Base-by-base conservation (phyloP, 2,797 vertebrate genomes). In the Eupleurogrammus muticus region DNA sequence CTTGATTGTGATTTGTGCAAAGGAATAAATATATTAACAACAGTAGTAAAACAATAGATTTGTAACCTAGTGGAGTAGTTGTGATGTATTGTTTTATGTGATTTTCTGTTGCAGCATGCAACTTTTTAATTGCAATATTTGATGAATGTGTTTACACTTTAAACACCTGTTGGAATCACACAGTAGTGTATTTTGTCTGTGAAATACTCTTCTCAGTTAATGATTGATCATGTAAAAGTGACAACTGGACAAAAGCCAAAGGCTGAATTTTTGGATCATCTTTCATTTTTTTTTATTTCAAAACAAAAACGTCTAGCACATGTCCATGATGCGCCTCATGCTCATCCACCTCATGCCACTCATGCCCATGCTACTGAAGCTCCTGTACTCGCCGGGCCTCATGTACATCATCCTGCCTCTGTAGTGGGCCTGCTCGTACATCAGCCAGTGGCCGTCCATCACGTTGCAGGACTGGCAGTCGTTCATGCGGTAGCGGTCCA, bases 301-400 rank as follows among this genome's bases (percentile, higher is more conserved):
- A n/a, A 64, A 20, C 28, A 14, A 70, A 40, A 47, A 12, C 28
- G 11, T 77, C 55, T 84, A 89, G 52, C 81, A 85, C 34, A 85
- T 34, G 9, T 66, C 6, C 19, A 21, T 20, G 51, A 51, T 35
- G 1, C 84, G 89, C 75, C 47, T 90, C 86, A 92, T 86, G 85
- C 88, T 92, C 82, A 77, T 88, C 64, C 77, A 84, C 78, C 65
- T 87, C 28, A 14, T 67, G 48, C 77, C 47, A 0, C 77, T 70
- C 53, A 59, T 62, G 9, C 82, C 82, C 80, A 80, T 71, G 0
- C 81, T 66, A 64, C 73, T 90, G 86, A 88, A 86, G 83, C 40
- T 91, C 79, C 78, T 87, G 89, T 91, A 84, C 86, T 92, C 90
- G 60, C 89, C 89, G 0, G 89, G 89, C 76, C 81, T 90, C 79